Conservation (phyloP, 2,113 vertebrate species). For the Pseudopipra pipra region DNA sequence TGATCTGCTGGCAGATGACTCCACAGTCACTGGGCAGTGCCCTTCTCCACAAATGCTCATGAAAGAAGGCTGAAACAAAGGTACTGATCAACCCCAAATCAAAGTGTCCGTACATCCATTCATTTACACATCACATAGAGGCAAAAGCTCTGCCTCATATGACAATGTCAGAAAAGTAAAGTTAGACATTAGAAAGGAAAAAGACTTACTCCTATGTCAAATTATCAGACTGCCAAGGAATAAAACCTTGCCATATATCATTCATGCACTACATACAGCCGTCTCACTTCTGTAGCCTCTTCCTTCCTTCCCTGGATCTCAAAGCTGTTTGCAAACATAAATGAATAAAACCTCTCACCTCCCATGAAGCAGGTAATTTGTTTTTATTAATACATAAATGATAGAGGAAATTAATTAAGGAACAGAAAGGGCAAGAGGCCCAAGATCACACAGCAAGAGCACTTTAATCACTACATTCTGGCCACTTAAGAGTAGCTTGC, state of each 20-base stretch:
- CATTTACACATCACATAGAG: neutral
- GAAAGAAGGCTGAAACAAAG: neutral
- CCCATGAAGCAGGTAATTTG: slow-evolving; percentile 53
- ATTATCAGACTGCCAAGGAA: neutral
- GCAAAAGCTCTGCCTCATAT: neutral
- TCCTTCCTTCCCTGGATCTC: neutral
- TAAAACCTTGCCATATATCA: slow-evolving; percentile 6
- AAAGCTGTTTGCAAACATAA: slow-evolving; percentile 46
- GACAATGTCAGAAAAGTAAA: neutral
- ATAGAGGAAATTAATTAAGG: slow-evolving; percentile 64
- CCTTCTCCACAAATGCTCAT: neutral
- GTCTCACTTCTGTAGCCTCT: neutral
- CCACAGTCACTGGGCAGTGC: neutral
- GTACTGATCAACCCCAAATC: neutral
- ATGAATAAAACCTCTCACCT: slow-evolving; percentile 39
- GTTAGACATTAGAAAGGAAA: neutral
- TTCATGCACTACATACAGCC: neutral
- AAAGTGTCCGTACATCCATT: neutral
- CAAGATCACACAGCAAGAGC: slow-evolving; percentile 43
- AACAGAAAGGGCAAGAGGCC: slow-evolving; percentile 47
- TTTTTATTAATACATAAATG: slow-evolving; percentile 62
- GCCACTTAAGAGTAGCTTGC: slow-evolving; percentile 2
- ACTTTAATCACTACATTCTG: slow-evolving; percentile 44
- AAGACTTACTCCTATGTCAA: neutral
- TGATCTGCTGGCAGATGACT: neutral